phyloP scores from a whole-genome alignment of 2,113 vertebrate genomes.

The Plotosus lineatus region DNA sequence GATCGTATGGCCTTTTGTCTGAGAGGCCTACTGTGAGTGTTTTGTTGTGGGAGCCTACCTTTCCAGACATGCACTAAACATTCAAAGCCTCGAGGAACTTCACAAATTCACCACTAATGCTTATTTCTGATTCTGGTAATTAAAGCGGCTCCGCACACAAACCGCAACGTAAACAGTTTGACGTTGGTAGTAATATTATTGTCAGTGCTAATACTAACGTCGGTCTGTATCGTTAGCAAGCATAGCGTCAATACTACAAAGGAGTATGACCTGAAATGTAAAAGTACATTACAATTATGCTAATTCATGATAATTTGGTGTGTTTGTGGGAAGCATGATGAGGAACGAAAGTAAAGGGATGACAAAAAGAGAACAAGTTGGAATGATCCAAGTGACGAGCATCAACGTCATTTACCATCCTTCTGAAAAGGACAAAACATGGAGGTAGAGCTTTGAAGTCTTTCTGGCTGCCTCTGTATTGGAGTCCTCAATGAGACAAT shows the following conservation, averaged over 20 bases:
- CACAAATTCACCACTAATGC: constrained; percentile 46
- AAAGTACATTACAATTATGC: neutral
- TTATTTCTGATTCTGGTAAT: constrained; percentile 41
- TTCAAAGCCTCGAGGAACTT: constrained; percentile 46
- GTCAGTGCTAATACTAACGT: constrained; percentile 27
- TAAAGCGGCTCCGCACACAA: constrained; percentile 43
- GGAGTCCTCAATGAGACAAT: constrained; percentile 47
- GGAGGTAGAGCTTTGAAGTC: constrained; percentile 47
- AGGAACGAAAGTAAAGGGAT: neutral
- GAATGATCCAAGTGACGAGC: neutral
- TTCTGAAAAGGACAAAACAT: constrained; percentile 45
- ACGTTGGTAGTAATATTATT: constrained; percentile 33
- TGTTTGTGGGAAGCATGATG: neutral
- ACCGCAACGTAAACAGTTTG: constrained; percentile 49
- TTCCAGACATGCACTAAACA: constrained; percentile 46
- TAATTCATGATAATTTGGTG: neutral
- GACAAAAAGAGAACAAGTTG: constrained; percentile 1
- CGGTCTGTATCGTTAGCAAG: constrained; percentile 1
- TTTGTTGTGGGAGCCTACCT: constrained; percentile 46
- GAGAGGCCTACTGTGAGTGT: constrained; percentile 17
- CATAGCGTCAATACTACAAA: neutral
- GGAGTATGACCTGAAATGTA: neutral
- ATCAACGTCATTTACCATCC: constrained; percentile 36
- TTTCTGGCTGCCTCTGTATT: constrained; percentile 47
- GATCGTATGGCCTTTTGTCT: constrained; percentile 41